Percentiles rank a stretch among this genome's conserved stretches.
phyloP scores from a whole-genome alignment of 2,888 invertebrate species.

The Parelbella ahira region DNA sequence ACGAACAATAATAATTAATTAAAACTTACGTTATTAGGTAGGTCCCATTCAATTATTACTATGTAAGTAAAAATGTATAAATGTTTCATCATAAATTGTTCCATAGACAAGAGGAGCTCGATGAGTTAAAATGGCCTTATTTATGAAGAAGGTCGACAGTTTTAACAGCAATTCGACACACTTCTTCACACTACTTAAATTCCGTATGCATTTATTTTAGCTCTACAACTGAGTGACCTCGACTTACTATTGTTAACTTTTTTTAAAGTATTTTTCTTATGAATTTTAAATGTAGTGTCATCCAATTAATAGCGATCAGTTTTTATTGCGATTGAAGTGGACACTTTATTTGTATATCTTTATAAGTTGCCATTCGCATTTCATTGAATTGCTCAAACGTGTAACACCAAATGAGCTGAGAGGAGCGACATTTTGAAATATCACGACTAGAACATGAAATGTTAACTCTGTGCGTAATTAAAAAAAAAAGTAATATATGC shows the following conservation, averaged over 20 bases:
- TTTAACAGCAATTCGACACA: constrained; percentile 48
- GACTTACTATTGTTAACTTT: constrained; percentile 37
- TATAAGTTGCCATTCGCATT: constrained; percentile 34
- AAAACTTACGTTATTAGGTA: constrained; percentile 66
- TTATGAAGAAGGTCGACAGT: constrained; percentile 49
- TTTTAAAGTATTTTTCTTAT: constrained; percentile 33
- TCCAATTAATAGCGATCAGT: constrained; percentile 35
- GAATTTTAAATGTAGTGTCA: constrained; percentile 35
- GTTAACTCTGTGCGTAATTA: constrained; percentile 19
- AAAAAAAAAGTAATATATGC: constrained; percentile 29
- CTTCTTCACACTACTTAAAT: constrained; percentile 33
- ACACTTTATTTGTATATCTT: constrained; percentile 6
- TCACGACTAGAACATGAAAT: constrained; percentile 18
- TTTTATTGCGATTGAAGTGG: constrained; percentile 31
- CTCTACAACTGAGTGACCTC: constrained; percentile 26
- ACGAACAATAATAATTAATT: constrained; percentile 65
- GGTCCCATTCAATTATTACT: constrained; percentile 73
- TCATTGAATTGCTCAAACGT: constrained; percentile 45
- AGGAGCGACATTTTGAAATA: constrained; percentile 19
- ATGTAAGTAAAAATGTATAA: constrained; percentile 75
- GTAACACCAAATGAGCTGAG: constrained; percentile 36
- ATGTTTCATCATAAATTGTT: constrained; percentile 66
- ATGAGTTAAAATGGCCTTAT: constrained; percentile 65
- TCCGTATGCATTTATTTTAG: constrained; percentile 34
- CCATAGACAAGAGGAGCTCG: constrained; percentile 50